Evolutionary conservation across 2,797 vertebrate genomes (phyloP), one percentile per base, ranked within the genome.

Genomic region (Sebastes matsubarae): DNA sequence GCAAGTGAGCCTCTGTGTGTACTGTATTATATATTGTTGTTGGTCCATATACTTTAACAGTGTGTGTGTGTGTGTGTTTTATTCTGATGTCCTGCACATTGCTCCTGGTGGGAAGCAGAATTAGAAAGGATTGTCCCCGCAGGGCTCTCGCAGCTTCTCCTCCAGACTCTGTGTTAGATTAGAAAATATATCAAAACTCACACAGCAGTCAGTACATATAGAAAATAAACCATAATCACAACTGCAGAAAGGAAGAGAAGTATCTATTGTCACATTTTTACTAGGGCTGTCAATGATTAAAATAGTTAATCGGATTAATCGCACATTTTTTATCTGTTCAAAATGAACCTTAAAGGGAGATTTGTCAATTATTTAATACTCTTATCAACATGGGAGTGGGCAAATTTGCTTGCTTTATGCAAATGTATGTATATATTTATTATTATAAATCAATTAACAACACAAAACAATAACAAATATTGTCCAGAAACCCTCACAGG

Each of bases 91-190:
- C 68, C 70, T 83, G 36, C 61, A 78, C 71, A 82, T 75, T 36
- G 42, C 59, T 84, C 79, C 54, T 30, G 0, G 34, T 65, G 76
- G 63, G 52, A 83, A 61, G 79, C 64, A 70, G 36, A 87, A 80
- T 68, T 73, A 67, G 61, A 63, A 81, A 76, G 46, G 65, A 76
- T 34, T 72, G 34, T 75, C 14, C 80, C 73, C 16, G 29, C 34
- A 63, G 65, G 78, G 11, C 50, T 83, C 29, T 42, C 12, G 1
- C 60, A 57, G 60, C 46, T 66, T 71, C 74, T 70, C 34, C 12
- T 25, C 22, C 60, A 68, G 18, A 52, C 66, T 65, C 38, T 22
- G 18, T 38, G 54, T 76, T 10, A 60, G 11, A 83, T 69, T 63
- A 32, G 58, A 42, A 60, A 34, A 64, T 29, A 52, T n/a, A 54